phyloP scores from a whole-genome alignment of 2,797 vertebrate species.

The Holocentrus rufus region DNA sequence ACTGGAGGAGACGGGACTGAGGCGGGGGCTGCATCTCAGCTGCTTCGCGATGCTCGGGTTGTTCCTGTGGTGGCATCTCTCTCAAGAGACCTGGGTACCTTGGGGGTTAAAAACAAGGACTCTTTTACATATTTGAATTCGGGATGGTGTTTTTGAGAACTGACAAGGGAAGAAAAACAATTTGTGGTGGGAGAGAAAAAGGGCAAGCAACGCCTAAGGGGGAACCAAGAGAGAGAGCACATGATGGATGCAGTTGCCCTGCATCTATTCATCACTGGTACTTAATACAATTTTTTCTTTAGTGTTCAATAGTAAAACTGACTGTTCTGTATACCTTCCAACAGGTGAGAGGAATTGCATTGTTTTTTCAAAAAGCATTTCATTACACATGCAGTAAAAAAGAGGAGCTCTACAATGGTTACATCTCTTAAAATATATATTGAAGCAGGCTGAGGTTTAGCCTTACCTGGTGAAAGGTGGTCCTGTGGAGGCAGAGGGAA shows the following conservation, averaged over 20 bases:
- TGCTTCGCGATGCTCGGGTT: conserved; percentile 86
- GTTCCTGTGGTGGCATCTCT: conserved; percentile 92
- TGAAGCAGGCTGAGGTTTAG: neutral
- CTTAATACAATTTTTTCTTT: too few relatives aligned
- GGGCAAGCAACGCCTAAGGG: too few relatives aligned
- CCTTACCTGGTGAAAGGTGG: conserved; percentile 88
- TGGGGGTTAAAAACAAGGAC: conserved; percentile 28
- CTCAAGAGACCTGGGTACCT: conserved; percentile 95
- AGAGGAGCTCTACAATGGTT: neutral
- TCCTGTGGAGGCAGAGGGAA: conserved; percentile 68
- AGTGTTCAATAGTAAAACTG: too few relatives aligned
- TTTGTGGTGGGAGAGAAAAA: neutral
- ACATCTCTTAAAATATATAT: neutral
- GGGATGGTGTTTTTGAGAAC: too few relatives aligned
- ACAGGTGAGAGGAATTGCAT: too few relatives aligned
- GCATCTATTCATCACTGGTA: too few relatives aligned
- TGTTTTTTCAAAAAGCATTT: too few relatives aligned
- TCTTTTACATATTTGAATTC: neutral
- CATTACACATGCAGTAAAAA: neutral
- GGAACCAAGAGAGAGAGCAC: too few relatives aligned
- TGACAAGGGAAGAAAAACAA: neutral
- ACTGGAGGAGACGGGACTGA: conserved; percentile 98
- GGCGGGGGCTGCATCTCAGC: conserved; percentile 95
- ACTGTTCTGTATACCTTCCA: too few relatives aligned
- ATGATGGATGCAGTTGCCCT: too few relatives aligned